Evolutionary conservation across 2,797 vertebrate genomes (phyloP).

Genomic region (Percopsis omiscomaycus): DNA sequence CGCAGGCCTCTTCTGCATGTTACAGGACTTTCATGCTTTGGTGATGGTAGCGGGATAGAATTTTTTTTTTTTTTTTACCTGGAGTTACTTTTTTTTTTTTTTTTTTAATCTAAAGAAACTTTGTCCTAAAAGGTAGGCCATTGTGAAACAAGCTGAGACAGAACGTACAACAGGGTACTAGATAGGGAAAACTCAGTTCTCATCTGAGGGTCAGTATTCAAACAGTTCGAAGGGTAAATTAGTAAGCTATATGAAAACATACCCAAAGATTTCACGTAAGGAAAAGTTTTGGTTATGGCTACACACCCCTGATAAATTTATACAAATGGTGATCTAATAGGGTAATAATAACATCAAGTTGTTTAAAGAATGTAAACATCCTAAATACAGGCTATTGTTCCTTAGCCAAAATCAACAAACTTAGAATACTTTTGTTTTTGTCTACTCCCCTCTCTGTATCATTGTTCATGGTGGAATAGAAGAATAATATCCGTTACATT

Average conservation of each 20-base stretch:
- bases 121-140: slow-evolving; percentile 33
- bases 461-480: slow-evolving; percentile 4
- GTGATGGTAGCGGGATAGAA: too few species aligned
- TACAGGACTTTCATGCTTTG: too few species aligned
- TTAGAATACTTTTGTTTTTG: neutral
- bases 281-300: too few species aligned
- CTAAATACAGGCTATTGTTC: neutral
- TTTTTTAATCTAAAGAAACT: slow-evolving; percentile 5
- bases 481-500: slow-evolving; percentile 2
- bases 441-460: neutral
- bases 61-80: too few species aligned
- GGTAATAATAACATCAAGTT: neutral
- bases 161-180: neutral
- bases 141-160: neutral
- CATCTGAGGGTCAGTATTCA: neutral
- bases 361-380: neutral
- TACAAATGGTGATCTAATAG: too few species aligned
- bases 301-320: too few species aligned
- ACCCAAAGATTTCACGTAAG: too few species aligned
- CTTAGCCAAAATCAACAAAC: neutral
- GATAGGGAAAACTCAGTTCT: slow-evolving; percentile 16
- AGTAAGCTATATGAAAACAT: too few species aligned
- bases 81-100: too few species aligned
- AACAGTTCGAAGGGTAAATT: neutral
- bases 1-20: too few species aligned